Percentiles rank a stretch among this genome's conserved stretches.
These are phyloP conservation scores for Acanthiza pusilla DNA, from an alignment of 2,797 vertebrate genomes.

Conservation along the genomic window DNA sequence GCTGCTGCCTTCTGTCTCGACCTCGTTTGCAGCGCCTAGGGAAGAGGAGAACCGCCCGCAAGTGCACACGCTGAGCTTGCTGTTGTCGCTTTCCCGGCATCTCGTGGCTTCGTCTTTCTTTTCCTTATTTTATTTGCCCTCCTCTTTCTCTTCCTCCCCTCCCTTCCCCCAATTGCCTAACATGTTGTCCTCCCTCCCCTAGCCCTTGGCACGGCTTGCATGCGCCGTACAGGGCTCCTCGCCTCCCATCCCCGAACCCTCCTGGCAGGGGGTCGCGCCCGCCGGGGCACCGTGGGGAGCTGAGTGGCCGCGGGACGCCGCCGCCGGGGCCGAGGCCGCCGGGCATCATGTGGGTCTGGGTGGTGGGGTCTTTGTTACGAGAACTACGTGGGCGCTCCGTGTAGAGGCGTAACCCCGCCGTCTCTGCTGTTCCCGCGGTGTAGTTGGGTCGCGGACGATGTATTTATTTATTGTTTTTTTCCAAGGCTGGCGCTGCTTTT, in stretches of 20 bases:
- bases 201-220: background rate
- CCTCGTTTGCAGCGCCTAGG: background rate
- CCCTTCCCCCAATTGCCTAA: background rate
- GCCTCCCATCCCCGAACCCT: background rate
- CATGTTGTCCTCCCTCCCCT: background rate
- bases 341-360: background rate
- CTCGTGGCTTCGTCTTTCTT: background rate
- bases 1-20: background rate
- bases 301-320: background rate
- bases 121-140: background rate
- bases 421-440: background rate
- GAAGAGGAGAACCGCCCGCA: constrained; percentile 3
- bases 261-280: background rate
- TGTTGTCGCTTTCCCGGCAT: background rate
- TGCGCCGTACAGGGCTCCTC: background rate
- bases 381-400: constrained; percentile 30
- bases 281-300: background rate
- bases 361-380: constrained; percentile 64
- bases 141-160: background rate
- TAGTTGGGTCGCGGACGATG: background rate
- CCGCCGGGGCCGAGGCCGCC: background rate
- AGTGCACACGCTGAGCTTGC: background rate
- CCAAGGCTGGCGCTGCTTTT: background rate
- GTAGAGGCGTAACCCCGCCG: background rate
- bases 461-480: background rate